These are phyloP conservation scores for Upupa epops DNA, from an alignment of 2,113 vertebrate genomes.

Conservation along the genomic window DNA sequence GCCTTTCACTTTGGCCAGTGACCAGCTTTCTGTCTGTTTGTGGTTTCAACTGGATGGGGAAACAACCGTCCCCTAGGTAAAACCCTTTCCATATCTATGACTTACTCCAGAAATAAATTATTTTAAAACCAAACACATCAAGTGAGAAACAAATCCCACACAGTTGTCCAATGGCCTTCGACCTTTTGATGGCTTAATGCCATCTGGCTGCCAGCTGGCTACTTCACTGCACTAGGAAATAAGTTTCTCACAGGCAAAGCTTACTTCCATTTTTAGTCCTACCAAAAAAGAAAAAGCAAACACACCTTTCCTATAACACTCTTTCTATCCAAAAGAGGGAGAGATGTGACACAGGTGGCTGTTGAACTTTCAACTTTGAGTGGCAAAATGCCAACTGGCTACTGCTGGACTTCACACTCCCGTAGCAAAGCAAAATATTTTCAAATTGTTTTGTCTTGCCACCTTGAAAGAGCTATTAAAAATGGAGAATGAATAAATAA, in stretches of 20 bases:
- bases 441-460: not conserved
- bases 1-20: slow-evolving; percentile 58
- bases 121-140: slow-evolving; percentile 63
- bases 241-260: slow-evolving; percentile 51
- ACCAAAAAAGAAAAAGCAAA: slow-evolving; percentile 61
- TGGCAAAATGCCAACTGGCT: slow-evolving; percentile 57
- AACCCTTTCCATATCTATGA: slow-evolving; percentile 70
- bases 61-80: slow-evolving; percentile 65
- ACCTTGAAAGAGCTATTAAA: not conserved
- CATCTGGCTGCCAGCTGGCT: slow-evolving; percentile 64
- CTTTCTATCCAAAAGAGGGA: slow-evolving; percentile 46
- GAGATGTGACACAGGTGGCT: slow-evolving; percentile 67
- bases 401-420: slow-evolving; percentile 26
- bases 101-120: slow-evolving; percentile 74
- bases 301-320: slow-evolving; percentile 52
- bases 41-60: slow-evolving; percentile 70
- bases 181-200: slow-evolving; percentile 66
- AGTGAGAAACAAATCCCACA: slow-evolving; percentile 68
- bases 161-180: slow-evolving; percentile 76
- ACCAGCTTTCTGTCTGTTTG: slow-evolving; percentile 74
- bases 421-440: slow-evolving; percentile 39
- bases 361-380: slow-evolving; percentile 70
- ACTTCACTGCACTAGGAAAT: slow-evolving; percentile 53
- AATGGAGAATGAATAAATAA: not conserved
- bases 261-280: slow-evolving; percentile 67